These are phyloP conservation scores for Malurus splendens DNA, from an alignment of 2,797 vertebrate genomes.

Conservation along the genomic window DNA sequence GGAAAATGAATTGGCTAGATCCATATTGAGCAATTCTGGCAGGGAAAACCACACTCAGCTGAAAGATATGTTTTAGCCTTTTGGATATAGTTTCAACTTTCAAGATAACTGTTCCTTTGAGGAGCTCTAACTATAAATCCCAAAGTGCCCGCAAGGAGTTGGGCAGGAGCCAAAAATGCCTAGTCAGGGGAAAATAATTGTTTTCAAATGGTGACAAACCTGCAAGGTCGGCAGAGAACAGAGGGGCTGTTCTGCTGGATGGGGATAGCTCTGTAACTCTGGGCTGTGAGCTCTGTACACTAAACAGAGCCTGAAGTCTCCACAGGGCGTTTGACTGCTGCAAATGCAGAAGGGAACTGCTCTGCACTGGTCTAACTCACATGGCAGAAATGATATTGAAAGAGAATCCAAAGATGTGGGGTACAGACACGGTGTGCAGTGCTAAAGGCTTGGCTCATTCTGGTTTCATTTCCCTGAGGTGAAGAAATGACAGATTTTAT, in stretches of 20 bases:
- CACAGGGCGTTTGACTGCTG: background rate
- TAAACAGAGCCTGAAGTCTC: slow-evolving; percentile 25
- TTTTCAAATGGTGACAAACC: slow-evolving; percentile 57
- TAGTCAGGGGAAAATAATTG: slow-evolving; percentile 27
- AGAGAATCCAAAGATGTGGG: background rate
- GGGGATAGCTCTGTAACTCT: background rate
- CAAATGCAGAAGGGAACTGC: background rate
- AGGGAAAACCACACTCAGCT: background rate
- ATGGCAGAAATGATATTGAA: background rate
- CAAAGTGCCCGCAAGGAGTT: background rate
- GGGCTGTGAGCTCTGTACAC: background rate
- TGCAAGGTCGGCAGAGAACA: slow-evolving; percentile 6
- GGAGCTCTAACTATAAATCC: background rate
- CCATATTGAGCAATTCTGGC: background rate
- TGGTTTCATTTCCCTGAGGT: background rate
- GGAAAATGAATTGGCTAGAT: background rate
- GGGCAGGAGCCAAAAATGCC: slow-evolving; percentile 29
- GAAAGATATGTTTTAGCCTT: background rate
- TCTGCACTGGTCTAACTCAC: slow-evolving; percentile 30
- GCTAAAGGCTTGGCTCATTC: background rate
- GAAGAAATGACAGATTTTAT: background rate
- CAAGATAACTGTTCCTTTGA: slow-evolving; percentile 37
- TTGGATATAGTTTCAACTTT: slow-evolving; percentile 12
- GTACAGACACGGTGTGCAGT: background rate
- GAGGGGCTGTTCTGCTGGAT: background rate